phyloP scores from a whole-genome alignment of 1,140 invertebrate species.

The Trachelipus rathkii region DNA sequence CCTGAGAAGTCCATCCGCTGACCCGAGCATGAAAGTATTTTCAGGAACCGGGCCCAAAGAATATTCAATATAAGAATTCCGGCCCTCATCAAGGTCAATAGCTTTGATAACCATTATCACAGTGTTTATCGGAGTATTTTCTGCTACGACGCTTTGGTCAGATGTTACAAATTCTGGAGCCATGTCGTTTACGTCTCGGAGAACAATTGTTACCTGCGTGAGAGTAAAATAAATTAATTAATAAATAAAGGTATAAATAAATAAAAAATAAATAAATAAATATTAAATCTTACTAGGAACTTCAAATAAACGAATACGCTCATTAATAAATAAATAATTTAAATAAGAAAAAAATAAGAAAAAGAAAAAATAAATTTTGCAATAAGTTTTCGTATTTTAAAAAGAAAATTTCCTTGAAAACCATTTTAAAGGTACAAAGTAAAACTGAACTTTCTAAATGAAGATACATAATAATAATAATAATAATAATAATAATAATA shows the following conservation, averaged over 20 bases:
- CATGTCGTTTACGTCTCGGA: constrained; percentile 92
- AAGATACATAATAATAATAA: too few species aligned
- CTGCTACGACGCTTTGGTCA: constrained; percentile 65
- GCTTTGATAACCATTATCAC: constrained; percentile 87
- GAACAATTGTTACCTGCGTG: constrained; percentile 71
- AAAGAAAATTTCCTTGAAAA: too few species aligned
- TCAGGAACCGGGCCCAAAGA: constrained; percentile 57
- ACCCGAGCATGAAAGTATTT: constrained; percentile 73
- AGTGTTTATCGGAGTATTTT: constrained; percentile 84
- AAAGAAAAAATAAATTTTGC: constrained; percentile 11
- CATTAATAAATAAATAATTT: too few species aligned
- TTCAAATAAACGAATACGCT: too few species aligned
- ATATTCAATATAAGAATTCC: constrained; percentile 90
- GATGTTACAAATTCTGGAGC: constrained; percentile 81
- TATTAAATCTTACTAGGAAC: too few species aligned
- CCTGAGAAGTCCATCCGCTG: constrained; percentile 77
- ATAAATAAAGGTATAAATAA: constrained; percentile 44
- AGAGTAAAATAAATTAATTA: constrained; percentile 18
- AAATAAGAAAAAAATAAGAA: constrained; percentile 32
- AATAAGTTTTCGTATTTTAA: not conserved
- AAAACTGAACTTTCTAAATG: too few species aligned
- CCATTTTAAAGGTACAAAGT: too few species aligned
- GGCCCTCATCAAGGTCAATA: constrained; percentile 83
- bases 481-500: too few species aligned
- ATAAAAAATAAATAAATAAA: too few species aligned